Base-by-base conservation (phyloP, 2,113 vertebrate species). In the Alectura lathami region DNA sequence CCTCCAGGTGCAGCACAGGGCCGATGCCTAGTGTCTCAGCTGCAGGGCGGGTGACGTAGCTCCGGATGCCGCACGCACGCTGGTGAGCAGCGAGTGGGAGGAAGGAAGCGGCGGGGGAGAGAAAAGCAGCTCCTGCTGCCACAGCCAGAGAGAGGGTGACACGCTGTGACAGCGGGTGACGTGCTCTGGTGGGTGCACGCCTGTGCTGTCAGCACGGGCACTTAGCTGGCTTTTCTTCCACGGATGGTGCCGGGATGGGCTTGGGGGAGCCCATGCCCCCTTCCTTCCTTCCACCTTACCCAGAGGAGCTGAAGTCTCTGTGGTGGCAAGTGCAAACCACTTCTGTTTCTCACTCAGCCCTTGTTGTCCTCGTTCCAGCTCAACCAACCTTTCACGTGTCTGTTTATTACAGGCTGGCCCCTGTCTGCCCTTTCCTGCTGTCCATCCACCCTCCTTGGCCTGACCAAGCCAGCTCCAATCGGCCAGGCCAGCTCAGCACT, bases 61-160 rank as follows among this genome's bases (percentile, higher is more conserved):
- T 40, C 23, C 0, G 0, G 54, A 11, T 72, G 79, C 48, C 0
- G 1, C 40, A 60, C 36, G 50, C n/a, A 5, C 0, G 2, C 34
- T 36, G 50, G 48, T 36, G 76, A 56, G 36, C 69, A 18, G 62
- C 0, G 4, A 59, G 42, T 20, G 84, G 73, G 47, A 83, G 51
- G 85, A 83, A 82, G 50, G 81, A 88, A 38, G 77, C 3, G 2
- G 42, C 14, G 30, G 7, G 22, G 38, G 22, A 50, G 69, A 68
- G 66, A 51, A 48, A 68, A 24, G 53, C 53, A 69, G 84, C 13
- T 89, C 53, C 85, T 72, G 68, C 54, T 93, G 64, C 42, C 27
- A 13, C 79, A 89, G 85, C 32, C 14, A 11, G n/a, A 66, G 14
- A 14, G 6, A 24, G 18, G 59, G 40, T 48, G 34, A 87, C 5